phyloP scores from a whole-genome alignment of 1,140 invertebrate species.

The Phenacoccus solenopsis region DNA sequence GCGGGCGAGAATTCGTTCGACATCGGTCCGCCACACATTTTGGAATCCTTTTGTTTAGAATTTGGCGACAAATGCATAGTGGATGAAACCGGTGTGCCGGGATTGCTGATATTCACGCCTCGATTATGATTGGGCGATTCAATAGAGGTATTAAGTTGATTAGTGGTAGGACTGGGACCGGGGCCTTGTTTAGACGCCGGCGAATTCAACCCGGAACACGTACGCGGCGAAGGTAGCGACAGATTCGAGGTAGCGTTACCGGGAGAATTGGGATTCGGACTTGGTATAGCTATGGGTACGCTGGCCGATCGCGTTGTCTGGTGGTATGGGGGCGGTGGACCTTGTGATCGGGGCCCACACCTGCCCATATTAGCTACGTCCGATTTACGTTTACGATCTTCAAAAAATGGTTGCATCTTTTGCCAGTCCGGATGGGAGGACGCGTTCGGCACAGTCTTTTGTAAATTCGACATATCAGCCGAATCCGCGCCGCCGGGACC shows the following conservation, averaged over 20 bases:
- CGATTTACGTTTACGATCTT: constrained; percentile 34
- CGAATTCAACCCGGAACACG: constrained; percentile 54
- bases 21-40: constrained; percentile 32
- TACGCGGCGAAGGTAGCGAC: constrained; percentile 54
- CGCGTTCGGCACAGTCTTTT: background rate
- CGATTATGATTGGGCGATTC: constrained; percentile 39
- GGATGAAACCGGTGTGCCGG: constrained; percentile 50
- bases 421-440: constrained; percentile 26
- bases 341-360: constrained; percentile 44
- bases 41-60: constrained; percentile 26
- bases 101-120: constrained; percentile 47
- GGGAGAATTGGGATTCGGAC: constrained; percentile 54
- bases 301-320: constrained; percentile 68
- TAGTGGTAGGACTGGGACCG: constrained; percentile 47
- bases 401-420: constrained; percentile 32
- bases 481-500: background rate
- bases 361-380: constrained; percentile 27
- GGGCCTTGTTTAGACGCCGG: constrained; percentile 43
- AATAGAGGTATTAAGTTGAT: constrained; percentile 29
- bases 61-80: constrained; percentile 31
- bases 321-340: constrained; percentile 75
- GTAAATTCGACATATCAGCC: background rate
- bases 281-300: constrained; percentile 63
- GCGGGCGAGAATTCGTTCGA: constrained; percentile 30
- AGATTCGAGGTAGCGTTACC: constrained; percentile 55